Percentiles rank a stretch among this genome's conserved stretches.
These are phyloP conservation scores for Molorchus minor DNA, from an alignment of 2,888 invertebrate species.

Conservation along the genomic window DNA sequence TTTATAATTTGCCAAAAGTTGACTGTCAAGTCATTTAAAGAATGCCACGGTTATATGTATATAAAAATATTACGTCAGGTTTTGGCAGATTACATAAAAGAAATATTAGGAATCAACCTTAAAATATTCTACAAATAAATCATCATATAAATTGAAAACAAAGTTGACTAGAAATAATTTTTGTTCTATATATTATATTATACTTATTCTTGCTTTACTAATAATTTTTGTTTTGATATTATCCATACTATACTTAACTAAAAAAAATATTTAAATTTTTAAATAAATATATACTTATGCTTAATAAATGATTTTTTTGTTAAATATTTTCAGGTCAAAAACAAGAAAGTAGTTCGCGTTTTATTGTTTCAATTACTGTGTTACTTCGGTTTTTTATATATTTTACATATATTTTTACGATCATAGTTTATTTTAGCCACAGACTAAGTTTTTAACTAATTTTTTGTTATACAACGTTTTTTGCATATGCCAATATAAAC, in stretches of 20 bases:
- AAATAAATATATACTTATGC: too few species aligned
- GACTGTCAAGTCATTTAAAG: background rate
- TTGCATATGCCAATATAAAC: conserved; percentile 50
- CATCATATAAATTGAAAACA: too few species aligned
- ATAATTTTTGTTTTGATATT: too few species aligned
- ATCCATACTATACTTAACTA: too few species aligned
- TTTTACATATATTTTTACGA: conserved; percentile 57
- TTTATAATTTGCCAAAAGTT: conserved; percentile 14
- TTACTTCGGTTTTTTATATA: conserved; percentile 53
- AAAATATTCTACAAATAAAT: too few species aligned
- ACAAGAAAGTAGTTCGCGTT: conserved; percentile 31
- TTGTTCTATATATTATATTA: too few species aligned
- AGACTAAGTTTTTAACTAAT: conserved; percentile 51
- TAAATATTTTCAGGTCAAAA: too few species aligned
- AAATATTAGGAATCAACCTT: too few species aligned
- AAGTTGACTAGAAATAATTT: too few species aligned
- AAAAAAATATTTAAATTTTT: too few species aligned
- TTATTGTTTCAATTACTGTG: conserved; percentile 52
- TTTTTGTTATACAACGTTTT: conserved; percentile 46
- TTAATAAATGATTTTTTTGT: too few species aligned
- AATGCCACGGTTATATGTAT: background rate
- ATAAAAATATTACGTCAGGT: conserved; percentile 17
- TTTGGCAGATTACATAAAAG: conserved; percentile 20
- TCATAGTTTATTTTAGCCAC: conserved; percentile 54
- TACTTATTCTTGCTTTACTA: too few species aligned